A percentile compares a stretch with the other conserved stretches of the same genome.
phyloP scores from a whole-genome alignment of 2,113 vertebrate species.

The Vidua chalybeata region DNA sequence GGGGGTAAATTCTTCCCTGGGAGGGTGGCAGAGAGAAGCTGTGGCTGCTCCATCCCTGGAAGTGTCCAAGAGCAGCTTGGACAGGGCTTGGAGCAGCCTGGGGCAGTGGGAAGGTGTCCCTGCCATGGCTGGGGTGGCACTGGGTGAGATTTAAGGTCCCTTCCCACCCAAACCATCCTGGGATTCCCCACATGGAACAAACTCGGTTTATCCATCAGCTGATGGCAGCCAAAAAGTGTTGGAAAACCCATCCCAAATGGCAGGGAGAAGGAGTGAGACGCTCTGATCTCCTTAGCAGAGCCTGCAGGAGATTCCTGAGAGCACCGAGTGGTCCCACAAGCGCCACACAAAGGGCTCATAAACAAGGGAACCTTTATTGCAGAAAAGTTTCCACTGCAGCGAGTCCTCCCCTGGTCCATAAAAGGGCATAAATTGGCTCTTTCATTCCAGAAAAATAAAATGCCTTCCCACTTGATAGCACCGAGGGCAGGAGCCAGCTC shows the following conservation, averaged over 20 bases:
- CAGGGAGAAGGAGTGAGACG: background rate
- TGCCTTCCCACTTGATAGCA: slow-evolving; percentile 68
- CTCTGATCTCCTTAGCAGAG: slow-evolving; percentile 44
- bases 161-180: background rate
- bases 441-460: slow-evolving; percentile 75
- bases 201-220: background rate
- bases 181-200: background rate
- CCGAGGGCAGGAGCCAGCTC: slow-evolving; percentile 39
- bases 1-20: background rate
- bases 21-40: background rate
- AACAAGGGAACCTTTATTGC: slow-evolving; percentile 74
- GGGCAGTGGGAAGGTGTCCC: background rate
- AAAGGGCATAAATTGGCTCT: slow-evolving; percentile 69
- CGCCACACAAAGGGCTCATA: slow-evolving; percentile 46
- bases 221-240: background rate
- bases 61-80: background rate
- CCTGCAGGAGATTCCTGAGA: slow-evolving; percentile 4
- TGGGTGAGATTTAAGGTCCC: fast-evolving
- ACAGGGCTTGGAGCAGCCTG: background rate
- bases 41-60: background rate
- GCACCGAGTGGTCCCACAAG: slow-evolving; percentile 43
- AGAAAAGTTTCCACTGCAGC: slow-evolving; percentile 64
- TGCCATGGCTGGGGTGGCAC: background rate
- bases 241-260: background rate
- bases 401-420: slow-evolving; percentile 60